Base-by-base conservation (phyloP, 2,113 vertebrate species). In the Chionodraco myersi region DNA sequence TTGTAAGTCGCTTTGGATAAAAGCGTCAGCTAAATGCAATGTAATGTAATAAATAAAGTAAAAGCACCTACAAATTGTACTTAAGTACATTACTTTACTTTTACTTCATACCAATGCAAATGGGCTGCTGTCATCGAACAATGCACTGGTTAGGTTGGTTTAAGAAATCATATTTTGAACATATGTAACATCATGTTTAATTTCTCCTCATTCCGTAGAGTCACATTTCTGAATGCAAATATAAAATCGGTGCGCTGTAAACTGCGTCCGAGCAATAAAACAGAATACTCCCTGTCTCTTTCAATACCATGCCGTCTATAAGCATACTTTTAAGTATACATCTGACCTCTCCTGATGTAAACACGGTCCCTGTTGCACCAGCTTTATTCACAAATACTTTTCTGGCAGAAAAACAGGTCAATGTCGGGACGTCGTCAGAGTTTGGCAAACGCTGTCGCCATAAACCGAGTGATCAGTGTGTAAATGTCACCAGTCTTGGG, bases 401-500 rank as follows among this genome's bases (percentile, higher is more conserved):
- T 26, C 26, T 26, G 26, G 26, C 26, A 26, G 30, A 30, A 30
- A 30, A 30, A 30, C 30, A 3, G 30, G 30, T 30, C 87, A 82
- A 79, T 72, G 79, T 62, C 26, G 72, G 75, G 84, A 86, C 78
- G 86, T 72, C 68, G 64, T 23, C 45, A 0, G 57, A 68, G 78
- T 91, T 90, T 87, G 87, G 91, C 87, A 89, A 91, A 90, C 51
- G 58, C 66, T 16, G 26, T 44, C 6, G 54, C 81, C 84, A 70
- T 93, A 90, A 92, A 91, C 80, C 57, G 52, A 10, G 48, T 76
- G 88, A 90, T 89, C 79, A 52, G 48, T 75, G 90, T 75, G 67
- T 92, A 91, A 92, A 91, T 91, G 91, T 89, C 91, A 91, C 74
- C 77, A 51, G 82, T 79, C 79, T 83, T 88, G 81, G 82, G 79